Percentiles rank a stretch among this genome's conserved stretches.
These are phyloP conservation scores for Paragorgia papillata DNA, from an alignment of 92 coral and sea anemone species.

Conservation along the genomic window DNA sequence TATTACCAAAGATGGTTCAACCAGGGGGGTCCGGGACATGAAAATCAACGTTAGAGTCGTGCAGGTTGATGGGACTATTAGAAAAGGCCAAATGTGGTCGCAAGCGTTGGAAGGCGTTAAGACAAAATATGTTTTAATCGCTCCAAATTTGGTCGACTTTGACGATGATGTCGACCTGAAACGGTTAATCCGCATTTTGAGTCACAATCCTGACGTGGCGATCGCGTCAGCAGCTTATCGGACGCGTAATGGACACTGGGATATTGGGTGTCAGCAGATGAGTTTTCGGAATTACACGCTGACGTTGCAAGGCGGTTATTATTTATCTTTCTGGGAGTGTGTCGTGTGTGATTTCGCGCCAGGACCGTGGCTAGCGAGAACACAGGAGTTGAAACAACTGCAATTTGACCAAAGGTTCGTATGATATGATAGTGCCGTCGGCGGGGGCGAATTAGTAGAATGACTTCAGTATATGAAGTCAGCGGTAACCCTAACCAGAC, in stretches of 20 bases:
- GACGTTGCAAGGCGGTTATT: constrained; percentile 77
- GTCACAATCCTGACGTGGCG: constrained; percentile 66
- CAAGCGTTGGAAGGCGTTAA: constrained; percentile 26
- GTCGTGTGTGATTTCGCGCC: constrained; percentile 77
- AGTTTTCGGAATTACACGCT: constrained; percentile 83
- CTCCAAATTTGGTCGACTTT: constrained; percentile 68
- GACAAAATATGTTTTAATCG: constrained; percentile 76
- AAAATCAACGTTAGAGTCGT: constrained; percentile 11
- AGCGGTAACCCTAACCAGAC: no score
- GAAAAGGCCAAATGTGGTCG: constrained; percentile 19
- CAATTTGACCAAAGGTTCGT: constrained; percentile 80
- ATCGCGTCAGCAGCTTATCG: constrained; percentile 88
- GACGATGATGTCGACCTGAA: constrained; percentile 50
- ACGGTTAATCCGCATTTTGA: constrained; percentile 69
- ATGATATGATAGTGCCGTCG: no score
- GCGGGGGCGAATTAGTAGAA: no score
- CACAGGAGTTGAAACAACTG: constrained; percentile 61
- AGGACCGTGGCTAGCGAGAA: constrained; percentile 93
- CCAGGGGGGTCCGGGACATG: background rate
- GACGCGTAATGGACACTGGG: constrained; percentile 82
- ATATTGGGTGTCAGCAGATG: constrained; percentile 88
- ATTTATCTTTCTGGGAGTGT: constrained; percentile 82
- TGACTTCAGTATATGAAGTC: no score
- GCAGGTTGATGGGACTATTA: background rate
- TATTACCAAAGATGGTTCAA: constrained; percentile 35